phyloP scores from a whole-genome alignment of 2,113 vertebrate genomes.

The Sceloporus undulatus region DNA sequence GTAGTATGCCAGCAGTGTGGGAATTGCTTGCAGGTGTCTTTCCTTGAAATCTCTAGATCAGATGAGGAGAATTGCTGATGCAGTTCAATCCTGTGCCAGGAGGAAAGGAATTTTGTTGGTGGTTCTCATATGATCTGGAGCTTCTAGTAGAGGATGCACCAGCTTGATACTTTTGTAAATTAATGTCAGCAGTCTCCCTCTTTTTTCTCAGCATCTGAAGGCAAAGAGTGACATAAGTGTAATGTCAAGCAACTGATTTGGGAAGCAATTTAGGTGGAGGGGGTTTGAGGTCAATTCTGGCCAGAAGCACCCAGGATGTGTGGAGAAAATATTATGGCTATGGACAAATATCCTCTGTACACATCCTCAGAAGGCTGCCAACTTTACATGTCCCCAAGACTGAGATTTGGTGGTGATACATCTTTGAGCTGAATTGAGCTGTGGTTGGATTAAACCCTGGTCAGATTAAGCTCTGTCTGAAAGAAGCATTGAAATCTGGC shows the following conservation, averaged over 20 bases:
- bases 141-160: not conserved
- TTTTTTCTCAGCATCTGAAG: no score
- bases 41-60: not conserved
- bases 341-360: not conserved
- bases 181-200: no score
- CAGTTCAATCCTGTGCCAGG: not conserved
- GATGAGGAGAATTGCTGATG: not conserved
- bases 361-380: not conserved
- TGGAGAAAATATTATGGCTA: no score
- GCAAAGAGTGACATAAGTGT: no score
- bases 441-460: not conserved
- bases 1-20: not conserved
- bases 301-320: no score
- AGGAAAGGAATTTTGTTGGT: not conserved
- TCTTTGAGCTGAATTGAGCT: not conserved
- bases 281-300: no score
- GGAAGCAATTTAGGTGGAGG: no score
- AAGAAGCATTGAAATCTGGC: not conserved
- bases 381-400: no score
- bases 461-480: not conserved
- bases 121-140: not conserved
- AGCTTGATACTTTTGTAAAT: no score
- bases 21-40: not conserved
- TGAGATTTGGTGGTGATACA: not conserved
- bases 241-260: no score